Conservation (phyloP, 2,113 vertebrate genomes). For the Climacteris rufus region DNA sequence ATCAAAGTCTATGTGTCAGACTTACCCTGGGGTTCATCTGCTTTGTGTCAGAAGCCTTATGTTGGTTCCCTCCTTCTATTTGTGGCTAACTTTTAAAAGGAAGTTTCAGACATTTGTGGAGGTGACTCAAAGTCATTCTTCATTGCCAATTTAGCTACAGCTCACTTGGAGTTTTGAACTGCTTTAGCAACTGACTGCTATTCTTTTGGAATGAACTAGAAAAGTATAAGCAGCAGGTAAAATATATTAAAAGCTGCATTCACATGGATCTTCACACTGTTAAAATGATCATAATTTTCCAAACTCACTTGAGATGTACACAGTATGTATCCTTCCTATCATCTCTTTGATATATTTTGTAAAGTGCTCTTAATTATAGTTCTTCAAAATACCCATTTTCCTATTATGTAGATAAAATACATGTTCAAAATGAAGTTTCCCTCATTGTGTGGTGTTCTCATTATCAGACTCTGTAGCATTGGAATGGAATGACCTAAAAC, state of each 20-base stretch:
- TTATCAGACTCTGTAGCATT: not conserved
- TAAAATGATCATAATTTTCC: constrained; percentile 18
- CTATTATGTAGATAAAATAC: constrained; percentile 30
- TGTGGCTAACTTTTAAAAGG: constrained; percentile 48
- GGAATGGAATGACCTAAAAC: not conserved
- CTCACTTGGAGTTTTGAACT: constrained; percentile 34
- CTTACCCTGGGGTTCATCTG: constrained; percentile 5
- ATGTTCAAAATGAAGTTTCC: not conserved
- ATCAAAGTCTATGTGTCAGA: constrained; percentile 1
- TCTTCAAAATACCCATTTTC: constrained; percentile 26
- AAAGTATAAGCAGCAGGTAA: constrained; percentile 63
- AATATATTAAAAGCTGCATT: constrained; percentile 53
- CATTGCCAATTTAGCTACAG: constrained; percentile 35
- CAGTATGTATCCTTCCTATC: constrained; percentile 1
- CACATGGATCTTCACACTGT: not conserved
- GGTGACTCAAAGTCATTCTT: constrained; percentile 31
- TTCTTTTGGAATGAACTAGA: constrained; percentile 60
- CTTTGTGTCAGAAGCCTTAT: constrained; percentile 26
- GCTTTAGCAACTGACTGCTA: constrained; percentile 48
- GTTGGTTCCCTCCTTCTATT: constrained; percentile 34
- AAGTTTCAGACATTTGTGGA: constrained; percentile 40
- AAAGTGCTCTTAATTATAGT: constrained; percentile 10
- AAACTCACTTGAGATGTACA: not conserved
- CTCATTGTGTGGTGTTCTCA: not conserved
- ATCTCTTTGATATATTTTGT: not conserved